phyloP scores from a whole-genome alignment of 2,888 invertebrate genomes.

The Cryptocheilus praepositus region DNA sequence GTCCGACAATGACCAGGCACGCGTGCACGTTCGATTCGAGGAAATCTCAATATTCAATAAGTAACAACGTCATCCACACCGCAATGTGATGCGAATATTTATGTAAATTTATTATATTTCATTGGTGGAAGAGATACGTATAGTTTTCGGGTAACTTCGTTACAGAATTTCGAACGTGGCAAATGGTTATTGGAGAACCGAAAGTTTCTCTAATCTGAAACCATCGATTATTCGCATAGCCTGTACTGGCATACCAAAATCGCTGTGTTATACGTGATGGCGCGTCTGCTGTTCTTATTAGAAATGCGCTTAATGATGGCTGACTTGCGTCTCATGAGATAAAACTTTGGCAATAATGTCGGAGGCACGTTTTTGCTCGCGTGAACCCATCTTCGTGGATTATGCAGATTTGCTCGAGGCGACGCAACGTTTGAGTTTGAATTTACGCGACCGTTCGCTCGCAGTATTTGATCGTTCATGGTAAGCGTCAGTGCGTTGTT shows the following conservation, averaged over 20 bases:
- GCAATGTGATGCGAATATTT: too few species aligned
- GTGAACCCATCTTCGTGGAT: slow-evolving; percentile 19
- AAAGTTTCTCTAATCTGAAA: too few species aligned
- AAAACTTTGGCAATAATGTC: slow-evolving; percentile 26
- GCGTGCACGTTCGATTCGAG: slow-evolving; percentile 1
- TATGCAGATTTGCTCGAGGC: slow-evolving; percentile 14
- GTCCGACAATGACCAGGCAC: slow-evolving; percentile 11
- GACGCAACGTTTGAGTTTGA: too few species aligned
- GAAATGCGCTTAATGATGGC: slow-evolving; percentile 14
- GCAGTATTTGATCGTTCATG: too few species aligned
- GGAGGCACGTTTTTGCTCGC: slow-evolving; percentile 29
- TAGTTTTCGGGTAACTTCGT: too few species aligned
- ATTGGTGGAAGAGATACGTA: too few species aligned
- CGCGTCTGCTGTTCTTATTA: slow-evolving; percentile 16
- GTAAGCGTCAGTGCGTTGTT: too few species aligned
- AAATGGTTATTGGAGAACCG: too few species aligned
- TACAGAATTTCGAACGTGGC: too few species aligned
- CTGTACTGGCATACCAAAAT: not conserved
- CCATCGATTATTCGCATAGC: too few species aligned
- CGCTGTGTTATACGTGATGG: slow-evolving; percentile 25
- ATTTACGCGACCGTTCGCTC: not conserved
- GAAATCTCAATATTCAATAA: slow-evolving; percentile 1
- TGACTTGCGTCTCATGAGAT: not conserved
- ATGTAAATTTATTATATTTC: too few species aligned
- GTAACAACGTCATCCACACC: too few species aligned